Base-by-base conservation (phyloP, 2,113 vertebrate species). In the Dasyurus viverrinus region DNA sequence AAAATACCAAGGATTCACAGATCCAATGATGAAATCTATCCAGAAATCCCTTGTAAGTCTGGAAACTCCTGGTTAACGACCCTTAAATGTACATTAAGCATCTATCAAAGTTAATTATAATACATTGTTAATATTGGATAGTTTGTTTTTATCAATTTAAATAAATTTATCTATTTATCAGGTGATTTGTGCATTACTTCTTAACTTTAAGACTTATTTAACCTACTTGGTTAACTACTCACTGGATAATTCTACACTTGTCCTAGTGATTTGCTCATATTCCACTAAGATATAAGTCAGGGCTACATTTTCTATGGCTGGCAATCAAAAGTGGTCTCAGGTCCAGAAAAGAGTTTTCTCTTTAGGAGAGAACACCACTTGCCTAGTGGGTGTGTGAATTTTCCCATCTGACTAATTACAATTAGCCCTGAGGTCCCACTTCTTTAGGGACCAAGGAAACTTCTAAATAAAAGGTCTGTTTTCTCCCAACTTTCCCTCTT, bases 51-150 rank as follows among this genome's bases (percentile, higher is more conserved):
- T 68, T 68, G 2, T 27, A 12, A 36, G 12, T 36, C 30, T 68
- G 57, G 2, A 68, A 36, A 36, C 27, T 27, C 30, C 30, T 36
- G 9, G 57, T 36, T 36, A 68, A 36, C 3, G 60, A 30, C 27
- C 12, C 27, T 30, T 36, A 68, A 68, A 36, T 68, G 60, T 68
- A 68, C 30, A 16, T 14, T 36, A 14, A 54, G 91, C 76, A 50
- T 89, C 91, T 89, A 95, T 96, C 95, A 96, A 95, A 92, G 92
- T 68, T 97, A 94, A 97, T 93, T 95, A 90, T n/a, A 95, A 97
- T 97, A 96, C 95, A 93, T 6, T 50, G 50, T 90, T 57, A 57
- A 57, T 23, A 55, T 55, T 55, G 54, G 55, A 50, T 50, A 50
- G 4, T 50, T 50, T 50, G 10, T 68, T 68, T 68, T 68, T 36